These are phyloP conservation scores for Cephus sareptanus DNA, from an alignment of 2,888 invertebrate species.

Conservation along the genomic window DNA sequence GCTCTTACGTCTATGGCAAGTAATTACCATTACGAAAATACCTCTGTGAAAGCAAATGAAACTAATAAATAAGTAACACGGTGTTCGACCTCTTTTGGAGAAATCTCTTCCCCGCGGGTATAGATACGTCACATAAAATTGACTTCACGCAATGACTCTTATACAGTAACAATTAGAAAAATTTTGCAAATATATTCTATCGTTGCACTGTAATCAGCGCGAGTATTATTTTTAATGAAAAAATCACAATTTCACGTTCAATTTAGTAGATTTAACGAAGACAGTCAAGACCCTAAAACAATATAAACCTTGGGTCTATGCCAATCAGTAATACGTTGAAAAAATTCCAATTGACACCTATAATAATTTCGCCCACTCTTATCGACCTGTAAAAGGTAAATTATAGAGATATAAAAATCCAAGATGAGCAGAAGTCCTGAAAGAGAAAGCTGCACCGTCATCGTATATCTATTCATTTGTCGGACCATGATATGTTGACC, in stretches of 20 bases:
- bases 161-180: background rate
- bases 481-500: background rate
- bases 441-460: slow-evolving; percentile 13
- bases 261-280: background rate
- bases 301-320: too few species aligned
- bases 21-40: background rate
- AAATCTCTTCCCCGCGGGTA: slow-evolving; percentile 1
- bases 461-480: background rate
- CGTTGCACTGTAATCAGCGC: too few species aligned
- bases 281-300: too few species aligned
- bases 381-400: background rate
- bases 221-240: background rate
- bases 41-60: background rate
- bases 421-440: background rate
- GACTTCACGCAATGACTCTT: background rate
- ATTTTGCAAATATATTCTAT: background rate
- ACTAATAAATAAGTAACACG: background rate
- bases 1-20: background rate
- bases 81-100: background rate
- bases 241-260: background rate
- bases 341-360: background rate
- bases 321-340: background rate
- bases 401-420: background rate
- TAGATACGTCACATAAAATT: background rate
- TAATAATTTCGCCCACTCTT: background rate